These are phyloP conservation scores for Hemicentrotus pulcherrimus DNA, from an alignment of 35 echinoderm and acorn worm species.

Conservation along the genomic window DNA sequence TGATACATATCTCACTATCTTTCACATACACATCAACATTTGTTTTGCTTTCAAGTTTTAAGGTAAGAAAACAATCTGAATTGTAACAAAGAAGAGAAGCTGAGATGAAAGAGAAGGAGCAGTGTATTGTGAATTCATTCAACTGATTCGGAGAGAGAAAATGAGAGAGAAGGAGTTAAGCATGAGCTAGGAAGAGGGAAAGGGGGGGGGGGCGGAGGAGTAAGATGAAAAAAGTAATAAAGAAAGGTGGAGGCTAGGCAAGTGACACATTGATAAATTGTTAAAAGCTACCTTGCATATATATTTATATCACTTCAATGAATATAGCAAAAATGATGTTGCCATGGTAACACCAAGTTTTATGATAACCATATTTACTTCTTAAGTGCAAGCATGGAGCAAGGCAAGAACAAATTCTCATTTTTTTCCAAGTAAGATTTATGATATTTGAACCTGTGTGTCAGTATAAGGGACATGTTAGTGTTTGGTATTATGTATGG, in stretches of 20 bases:
- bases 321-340: neutral
- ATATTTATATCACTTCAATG: neutral
- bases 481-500: neutral
- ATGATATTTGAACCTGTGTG: neutral
- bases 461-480: neutral
- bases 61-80: too few species aligned
- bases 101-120: too few species aligned
- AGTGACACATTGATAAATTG: neutral
- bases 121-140: too few species aligned
- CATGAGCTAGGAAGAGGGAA: neutral
- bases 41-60: too few species aligned
- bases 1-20: too few species aligned
- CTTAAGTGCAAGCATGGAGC: neutral
- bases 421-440: neutral
- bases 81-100: too few species aligned
- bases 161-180: neutral
- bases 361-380: slow-evolving; percentile 5
- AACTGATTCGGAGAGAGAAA: neutral
- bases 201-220: neutral
- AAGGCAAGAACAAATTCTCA: neutral
- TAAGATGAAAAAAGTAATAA: neutral
- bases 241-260: neutral
- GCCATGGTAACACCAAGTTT: neutral
- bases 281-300: neutral
- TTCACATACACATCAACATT: too few species aligned